These are phyloP conservation scores for Adelphocoris suturalis DNA, from an alignment of 2,888 invertebrate genomes.

Conservation along the genomic window DNA sequence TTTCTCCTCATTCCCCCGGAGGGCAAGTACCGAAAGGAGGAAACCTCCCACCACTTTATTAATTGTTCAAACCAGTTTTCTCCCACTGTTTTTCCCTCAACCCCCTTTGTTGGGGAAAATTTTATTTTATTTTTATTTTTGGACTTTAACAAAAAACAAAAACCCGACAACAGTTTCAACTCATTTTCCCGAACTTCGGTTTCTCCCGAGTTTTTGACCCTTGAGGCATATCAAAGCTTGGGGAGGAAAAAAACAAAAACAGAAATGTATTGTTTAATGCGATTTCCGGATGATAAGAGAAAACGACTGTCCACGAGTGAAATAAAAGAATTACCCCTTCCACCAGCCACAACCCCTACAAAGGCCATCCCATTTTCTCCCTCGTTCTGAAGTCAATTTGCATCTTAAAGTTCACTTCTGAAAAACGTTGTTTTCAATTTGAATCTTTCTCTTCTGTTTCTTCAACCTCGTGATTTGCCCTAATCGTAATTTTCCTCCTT, in stretches of 20 bases:
- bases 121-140: not conserved
- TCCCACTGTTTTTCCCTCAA: not conserved
- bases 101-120: not conserved
- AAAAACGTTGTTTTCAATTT: constrained; percentile 25
- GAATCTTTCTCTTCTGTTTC: not conserved
- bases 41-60: constrained; percentile 22
- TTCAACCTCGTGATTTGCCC: not conserved
- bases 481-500: not conserved
- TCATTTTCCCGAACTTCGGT: constrained; percentile 31
- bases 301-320: not conserved
- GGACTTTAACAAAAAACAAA: not conserved
- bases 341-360: not conserved
- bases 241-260: not conserved
- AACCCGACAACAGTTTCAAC: constrained; percentile 53
- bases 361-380: not conserved
- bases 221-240: not conserved
- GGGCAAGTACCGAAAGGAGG: not conserved
- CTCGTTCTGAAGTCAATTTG: not conserved
- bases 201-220: not conserved
- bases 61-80: constrained; percentile 57
- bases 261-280: constrained; percentile 33
- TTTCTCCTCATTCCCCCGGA: constrained; percentile 51
- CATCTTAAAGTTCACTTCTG: not conserved
- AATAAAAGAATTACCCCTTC: constrained; percentile 23
- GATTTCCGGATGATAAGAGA: not conserved